Conservation (phyloP, 2,888 invertebrate genomes). For the Lepetodrilus schrolli region DNA sequence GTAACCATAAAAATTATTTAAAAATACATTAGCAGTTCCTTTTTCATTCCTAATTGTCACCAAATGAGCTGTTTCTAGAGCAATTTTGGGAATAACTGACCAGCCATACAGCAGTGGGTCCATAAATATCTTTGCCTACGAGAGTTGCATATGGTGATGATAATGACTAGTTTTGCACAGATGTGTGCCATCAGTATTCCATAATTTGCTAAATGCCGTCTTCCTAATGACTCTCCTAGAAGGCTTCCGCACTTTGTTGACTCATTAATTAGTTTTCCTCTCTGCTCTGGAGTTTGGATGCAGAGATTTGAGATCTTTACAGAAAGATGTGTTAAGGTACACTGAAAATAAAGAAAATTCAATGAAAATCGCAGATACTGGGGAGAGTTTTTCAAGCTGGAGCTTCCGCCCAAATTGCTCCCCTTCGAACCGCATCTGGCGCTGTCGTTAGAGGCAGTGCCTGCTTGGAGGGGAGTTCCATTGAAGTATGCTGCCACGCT, state of each 20-base stretch:
- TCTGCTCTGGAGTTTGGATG: background rate
- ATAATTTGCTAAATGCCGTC: constrained; percentile 17
- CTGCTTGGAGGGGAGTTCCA: background rate
- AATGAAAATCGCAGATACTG: constrained; percentile 2
- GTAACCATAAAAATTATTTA: too few species aligned
- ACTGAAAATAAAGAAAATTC: constrained; percentile 1
- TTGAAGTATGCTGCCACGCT: constrained; percentile 24
- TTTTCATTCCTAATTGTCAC: too few species aligned
- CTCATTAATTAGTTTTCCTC: constrained; percentile 25
- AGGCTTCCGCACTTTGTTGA: constrained; percentile 15
- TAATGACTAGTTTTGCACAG: constrained; percentile 18
- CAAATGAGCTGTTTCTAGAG: too few species aligned
- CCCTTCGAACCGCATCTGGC: background rate
- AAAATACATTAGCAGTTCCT: too few species aligned
- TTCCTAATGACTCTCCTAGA: constrained; percentile 14
- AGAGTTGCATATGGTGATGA: background rate
- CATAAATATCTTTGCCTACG: constrained; percentile 11
- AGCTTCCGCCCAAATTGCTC: background rate
- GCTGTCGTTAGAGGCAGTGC: background rate
- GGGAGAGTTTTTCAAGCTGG: background rate
- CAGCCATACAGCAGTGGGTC: too few species aligned
- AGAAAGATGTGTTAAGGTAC: constrained; percentile 7
- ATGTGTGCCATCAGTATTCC: constrained; percentile 7
- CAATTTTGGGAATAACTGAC: too few species aligned
- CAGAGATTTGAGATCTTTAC: constrained; percentile 2